A percentile compares a stretch with the other conserved stretches of the same genome.
Evolutionary conservation across 37 sponge, comb jelly and placozoan species (phyloP).

Genomic region (Tethya wilhelma): DNA sequence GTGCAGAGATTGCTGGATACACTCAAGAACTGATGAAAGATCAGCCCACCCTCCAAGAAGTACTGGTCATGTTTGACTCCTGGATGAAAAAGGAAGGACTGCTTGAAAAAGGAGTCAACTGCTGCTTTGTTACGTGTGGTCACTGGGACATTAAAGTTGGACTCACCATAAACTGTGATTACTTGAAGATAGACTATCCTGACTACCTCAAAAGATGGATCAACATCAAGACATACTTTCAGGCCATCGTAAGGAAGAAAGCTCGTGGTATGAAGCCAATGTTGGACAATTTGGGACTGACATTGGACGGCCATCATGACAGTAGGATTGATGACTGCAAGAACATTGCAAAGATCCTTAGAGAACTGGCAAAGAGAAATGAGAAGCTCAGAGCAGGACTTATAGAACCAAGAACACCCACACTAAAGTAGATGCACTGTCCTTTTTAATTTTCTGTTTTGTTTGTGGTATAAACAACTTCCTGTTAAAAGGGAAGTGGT

Average conservation of each 20-base stretch:
- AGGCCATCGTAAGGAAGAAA: slow-evolving; percentile 34
- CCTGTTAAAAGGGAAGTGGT: no score
- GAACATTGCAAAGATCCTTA: slow-evolving; percentile 79
- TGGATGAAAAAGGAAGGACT: slow-evolving; percentile 70
- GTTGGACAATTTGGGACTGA: slow-evolving; percentile 51
- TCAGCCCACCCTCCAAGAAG: slow-evolving; percentile 58
- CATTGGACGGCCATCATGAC: slow-evolving; percentile 73
- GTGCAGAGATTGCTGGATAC: slow-evolving; percentile 78
- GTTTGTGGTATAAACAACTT: no score
- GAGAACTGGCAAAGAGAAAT: slow-evolving; percentile 22
- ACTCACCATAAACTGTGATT: slow-evolving; percentile 57
- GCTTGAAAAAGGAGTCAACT: slow-evolving; percentile 33
- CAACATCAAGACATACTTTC: slow-evolving; percentile 75
- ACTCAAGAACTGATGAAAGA: slow-evolving; percentile 75
- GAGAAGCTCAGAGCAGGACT: slow-evolving; percentile 7
- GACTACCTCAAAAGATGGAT: slow-evolving; percentile 74
- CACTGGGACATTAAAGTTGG: slow-evolving; percentile 86
- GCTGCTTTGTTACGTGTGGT: slow-evolving; percentile 84
- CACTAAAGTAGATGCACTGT: no score
- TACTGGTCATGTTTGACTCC: slow-evolving; percentile 38
- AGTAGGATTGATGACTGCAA: slow-evolving; percentile 87
- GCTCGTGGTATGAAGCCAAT: slow-evolving; percentile 63
- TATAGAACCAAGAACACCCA: slow-evolving; percentile 16
- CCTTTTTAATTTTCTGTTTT: no score
- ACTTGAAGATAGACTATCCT: slow-evolving; percentile 38